Percentiles rank a stretch among this genome's conserved stretches.
Conservation (phyloP, 2,113 vertebrate species). For the Mesembrinibis cayennensis region DNA sequence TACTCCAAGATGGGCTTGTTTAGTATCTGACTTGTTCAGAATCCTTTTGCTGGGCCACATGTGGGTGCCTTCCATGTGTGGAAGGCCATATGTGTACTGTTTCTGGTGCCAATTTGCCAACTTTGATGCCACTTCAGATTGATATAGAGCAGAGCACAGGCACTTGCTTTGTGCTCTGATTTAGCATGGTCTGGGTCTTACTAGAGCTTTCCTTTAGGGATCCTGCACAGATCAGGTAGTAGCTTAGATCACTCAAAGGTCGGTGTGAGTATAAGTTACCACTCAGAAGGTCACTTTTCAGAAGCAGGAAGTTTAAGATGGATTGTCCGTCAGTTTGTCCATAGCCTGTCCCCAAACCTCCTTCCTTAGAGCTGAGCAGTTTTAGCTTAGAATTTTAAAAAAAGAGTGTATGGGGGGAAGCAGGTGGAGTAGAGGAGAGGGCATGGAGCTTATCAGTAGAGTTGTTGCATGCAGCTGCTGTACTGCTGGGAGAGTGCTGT, state of each 20-base stretch:
- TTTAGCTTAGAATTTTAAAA: neutral
- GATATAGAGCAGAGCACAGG: neutral
- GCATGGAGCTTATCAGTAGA: neutral
- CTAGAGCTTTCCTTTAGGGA: neutral
- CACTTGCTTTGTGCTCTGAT: neutral
- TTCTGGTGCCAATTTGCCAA: neutral
- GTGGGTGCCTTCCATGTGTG: neutral
- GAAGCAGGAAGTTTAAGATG: neutral
- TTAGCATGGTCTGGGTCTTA: neutral
- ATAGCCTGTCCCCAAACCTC: neutral
- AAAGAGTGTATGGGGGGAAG: neutral
- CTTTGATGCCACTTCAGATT: neutral
- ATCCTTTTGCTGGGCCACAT: neutral
- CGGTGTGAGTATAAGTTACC: neutral
- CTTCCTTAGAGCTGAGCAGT: neutral
- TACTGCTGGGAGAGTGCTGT: neutral
- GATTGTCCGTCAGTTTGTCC: neutral
- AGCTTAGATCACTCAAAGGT: neutral
- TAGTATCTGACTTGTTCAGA: neutral
- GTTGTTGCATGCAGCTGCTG: neutral
- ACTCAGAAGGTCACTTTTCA: neutral
- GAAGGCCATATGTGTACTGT: neutral
- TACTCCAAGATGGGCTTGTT: neutral
- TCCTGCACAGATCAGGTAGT: neutral
- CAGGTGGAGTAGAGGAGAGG: neutral